A percentile compares a stretch with the other conserved stretches of the same genome.
These are phyloP conservation scores for Gymnoscopelus braueri DNA, from an alignment of 2,797 vertebrate species.

Conservation along the genomic window DNA sequence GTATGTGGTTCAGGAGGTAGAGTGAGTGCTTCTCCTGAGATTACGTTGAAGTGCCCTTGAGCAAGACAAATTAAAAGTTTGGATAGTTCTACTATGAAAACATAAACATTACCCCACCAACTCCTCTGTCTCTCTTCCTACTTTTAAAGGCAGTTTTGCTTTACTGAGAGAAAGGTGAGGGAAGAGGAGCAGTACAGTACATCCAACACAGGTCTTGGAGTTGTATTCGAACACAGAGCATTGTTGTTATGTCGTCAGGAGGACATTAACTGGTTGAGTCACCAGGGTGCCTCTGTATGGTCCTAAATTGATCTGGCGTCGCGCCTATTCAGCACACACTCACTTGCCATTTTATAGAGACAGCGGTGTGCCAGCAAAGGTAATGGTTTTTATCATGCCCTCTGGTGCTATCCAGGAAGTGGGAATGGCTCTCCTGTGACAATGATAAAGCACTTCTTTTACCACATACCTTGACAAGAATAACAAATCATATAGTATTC, in stretches of 20 bases:
- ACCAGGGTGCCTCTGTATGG: constrained; percentile 8
- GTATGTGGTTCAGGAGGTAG: too few species aligned
- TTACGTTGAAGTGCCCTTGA: too few species aligned
- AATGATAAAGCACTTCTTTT: constrained; percentile 42
- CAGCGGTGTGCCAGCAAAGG: constrained; percentile 46
- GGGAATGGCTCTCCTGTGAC: constrained; percentile 40
- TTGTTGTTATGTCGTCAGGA: too few species aligned
- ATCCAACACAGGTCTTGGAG: background rate
- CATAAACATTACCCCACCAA: too few species aligned
- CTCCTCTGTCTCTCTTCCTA: too few species aligned
- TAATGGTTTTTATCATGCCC: constrained; percentile 50
- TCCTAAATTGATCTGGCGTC: constrained; percentile 36
- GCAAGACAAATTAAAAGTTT: too few species aligned
- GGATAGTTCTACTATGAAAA: too few species aligned
- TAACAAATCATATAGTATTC: background rate
- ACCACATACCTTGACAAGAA: constrained; percentile 34
- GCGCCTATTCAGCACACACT: constrained; percentile 36
- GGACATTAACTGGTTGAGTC: too few species aligned
- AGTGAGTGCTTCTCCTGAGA: too few species aligned
- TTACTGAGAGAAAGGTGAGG: too few species aligned
- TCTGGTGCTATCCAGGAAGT: constrained; percentile 38
- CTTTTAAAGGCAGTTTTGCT: too few species aligned
- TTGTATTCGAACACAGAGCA: too few species aligned
- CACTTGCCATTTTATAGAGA: constrained; percentile 40
- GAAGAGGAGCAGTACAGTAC: constrained; percentile 2